Conservation (phyloP, 2,797 vertebrate genomes). For the Australoheros facetus region DNA sequence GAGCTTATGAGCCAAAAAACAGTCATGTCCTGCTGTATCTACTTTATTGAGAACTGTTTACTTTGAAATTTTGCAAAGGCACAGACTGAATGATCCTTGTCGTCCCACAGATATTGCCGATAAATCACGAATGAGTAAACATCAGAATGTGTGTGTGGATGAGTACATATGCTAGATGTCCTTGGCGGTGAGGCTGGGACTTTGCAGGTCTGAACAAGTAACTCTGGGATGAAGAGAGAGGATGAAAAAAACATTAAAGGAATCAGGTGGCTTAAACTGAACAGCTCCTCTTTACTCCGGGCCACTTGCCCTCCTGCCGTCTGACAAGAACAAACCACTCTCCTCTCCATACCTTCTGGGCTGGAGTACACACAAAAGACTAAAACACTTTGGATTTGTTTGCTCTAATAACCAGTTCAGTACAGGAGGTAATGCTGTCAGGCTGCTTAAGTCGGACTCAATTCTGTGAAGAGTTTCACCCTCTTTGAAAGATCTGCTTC, state of each 20-base stretch:
- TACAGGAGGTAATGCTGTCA: constrained; percentile 21
- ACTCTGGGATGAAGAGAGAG: constrained; percentile 45
- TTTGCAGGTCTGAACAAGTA: constrained; percentile 60
- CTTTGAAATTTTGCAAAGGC: constrained; percentile 28
- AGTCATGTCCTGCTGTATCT: constrained; percentile 16
- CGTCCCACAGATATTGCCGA: constrained; percentile 31
- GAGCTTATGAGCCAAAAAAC: constrained; percentile 5
- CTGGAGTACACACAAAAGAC: not conserved
- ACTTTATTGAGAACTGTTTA: constrained; percentile 38
- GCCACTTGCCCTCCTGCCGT: constrained; percentile 34
- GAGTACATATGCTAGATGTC: constrained; percentile 37
- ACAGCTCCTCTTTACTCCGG: constrained; percentile 25
- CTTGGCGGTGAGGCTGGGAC: constrained; percentile 46
- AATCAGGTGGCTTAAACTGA: constrained; percentile 54
- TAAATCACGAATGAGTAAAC: constrained; percentile 52
- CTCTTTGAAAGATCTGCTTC: constrained; percentile 26
- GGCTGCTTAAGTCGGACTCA: not conserved
- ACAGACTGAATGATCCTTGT: constrained; percentile 39
- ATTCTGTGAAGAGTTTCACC: constrained; percentile 31
- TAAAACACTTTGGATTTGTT: constrained; percentile 19
- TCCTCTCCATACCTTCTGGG: constrained; percentile 4
- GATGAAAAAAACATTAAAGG: constrained; percentile 48
- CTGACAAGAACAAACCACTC: constrained; percentile 45
- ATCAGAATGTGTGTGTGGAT: constrained; percentile 15
- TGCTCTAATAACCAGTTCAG: constrained; percentile 8